Conservation (phyloP, 2,888 invertebrate genomes). For the Nemoura dubitans region DNA sequence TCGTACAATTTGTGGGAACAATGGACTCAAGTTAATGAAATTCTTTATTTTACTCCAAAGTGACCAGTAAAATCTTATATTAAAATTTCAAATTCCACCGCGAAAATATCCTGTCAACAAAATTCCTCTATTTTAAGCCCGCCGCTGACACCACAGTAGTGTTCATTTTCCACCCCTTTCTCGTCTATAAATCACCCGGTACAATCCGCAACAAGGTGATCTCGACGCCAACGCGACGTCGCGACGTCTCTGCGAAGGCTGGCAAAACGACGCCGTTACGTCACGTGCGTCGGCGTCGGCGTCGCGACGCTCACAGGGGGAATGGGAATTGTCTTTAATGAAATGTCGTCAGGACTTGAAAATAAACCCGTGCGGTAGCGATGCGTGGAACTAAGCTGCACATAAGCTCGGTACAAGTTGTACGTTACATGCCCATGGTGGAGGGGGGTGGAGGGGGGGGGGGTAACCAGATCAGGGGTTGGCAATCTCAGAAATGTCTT, state of each 20-base stretch:
- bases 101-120: not conserved
- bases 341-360: constrained; percentile 40
- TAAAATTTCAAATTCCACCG: not conserved
- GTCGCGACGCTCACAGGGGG: constrained; percentile 20
- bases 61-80: not conserved
- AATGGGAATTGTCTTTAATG: constrained; percentile 41
- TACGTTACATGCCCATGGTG: not conserved
- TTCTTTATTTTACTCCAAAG: not conserved
- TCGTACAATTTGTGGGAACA: not conserved
- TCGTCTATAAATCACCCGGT: not conserved
- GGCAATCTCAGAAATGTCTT: not conserved
- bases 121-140: not conserved
- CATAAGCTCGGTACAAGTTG: constrained; percentile 34
- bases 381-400: constrained; percentile 24
- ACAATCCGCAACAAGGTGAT: constrained; percentile 12
- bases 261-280: constrained; percentile 14
- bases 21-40: not conserved
- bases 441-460: not conserved
- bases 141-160: not conserved
- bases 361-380: constrained; percentile 19
- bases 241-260: not conserved
- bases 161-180: not conserved
- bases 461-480: constrained; percentile 4
- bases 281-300: constrained; percentile 10
- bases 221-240: not conserved